Conservation (phyloP, 1,140 invertebrate genomes). For the Oryctes rhinoceros region DNA sequence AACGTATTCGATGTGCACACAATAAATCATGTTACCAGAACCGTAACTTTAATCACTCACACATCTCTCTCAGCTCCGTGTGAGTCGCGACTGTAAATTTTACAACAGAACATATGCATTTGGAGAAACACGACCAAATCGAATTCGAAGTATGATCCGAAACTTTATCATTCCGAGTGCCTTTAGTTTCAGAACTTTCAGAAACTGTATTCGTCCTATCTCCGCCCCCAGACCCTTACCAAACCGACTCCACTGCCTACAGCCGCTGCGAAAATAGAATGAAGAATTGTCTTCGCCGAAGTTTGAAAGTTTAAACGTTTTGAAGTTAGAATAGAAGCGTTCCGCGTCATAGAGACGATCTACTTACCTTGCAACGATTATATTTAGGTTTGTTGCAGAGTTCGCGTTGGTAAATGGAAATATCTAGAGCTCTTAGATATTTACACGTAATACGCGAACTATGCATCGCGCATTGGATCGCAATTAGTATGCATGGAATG, state of each 20-base stretch:
- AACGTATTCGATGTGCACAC: too few relatives aligned
- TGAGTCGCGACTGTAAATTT: neutral
- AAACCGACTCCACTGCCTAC: neutral
- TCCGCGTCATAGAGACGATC: neutral
- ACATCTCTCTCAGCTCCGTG: neutral
- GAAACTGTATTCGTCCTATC: neutral
- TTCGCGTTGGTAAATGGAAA: too few relatives aligned
- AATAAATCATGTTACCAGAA: neutral
- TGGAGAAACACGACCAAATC: neutral
- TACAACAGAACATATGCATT: neutral
- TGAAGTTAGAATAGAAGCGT: neutral
- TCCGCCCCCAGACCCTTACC: neutral
- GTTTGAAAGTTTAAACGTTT: constrained; percentile 1
- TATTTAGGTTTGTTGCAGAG: constrained; percentile 2
- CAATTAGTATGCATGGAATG: too few relatives aligned
- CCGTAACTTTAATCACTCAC: neutral
- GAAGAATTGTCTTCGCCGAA: neutral
- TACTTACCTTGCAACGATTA: constrained; percentile 10
- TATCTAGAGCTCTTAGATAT: too few relatives aligned
- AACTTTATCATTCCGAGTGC: constrained; percentile 4
- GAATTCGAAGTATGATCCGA: neutral
- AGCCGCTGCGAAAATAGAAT: constrained; percentile 3
- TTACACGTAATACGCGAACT: too few relatives aligned
- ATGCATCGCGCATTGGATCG: too few relatives aligned
- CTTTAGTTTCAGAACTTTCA: neutral